Evolutionary conservation across 2,113 vertebrate genomes (phyloP), one percentile per base, ranked within the genome.

Genomic region (Atlantisia rogersi): DNA sequence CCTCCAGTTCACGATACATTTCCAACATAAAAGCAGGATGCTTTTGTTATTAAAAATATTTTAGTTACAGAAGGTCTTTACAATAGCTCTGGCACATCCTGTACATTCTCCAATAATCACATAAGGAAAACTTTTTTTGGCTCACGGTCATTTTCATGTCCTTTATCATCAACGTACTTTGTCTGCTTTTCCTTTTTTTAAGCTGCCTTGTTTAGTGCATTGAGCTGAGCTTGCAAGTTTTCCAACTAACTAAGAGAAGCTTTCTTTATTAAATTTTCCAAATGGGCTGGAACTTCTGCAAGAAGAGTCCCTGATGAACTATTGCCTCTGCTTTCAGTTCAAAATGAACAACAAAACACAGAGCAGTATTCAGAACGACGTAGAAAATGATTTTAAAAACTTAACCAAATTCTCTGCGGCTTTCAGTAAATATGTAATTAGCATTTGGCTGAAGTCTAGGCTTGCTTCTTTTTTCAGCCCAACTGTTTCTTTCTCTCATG

Each of bases 1-100:
- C 53, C 87, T 80, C 24, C 59, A 56, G 60, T 76, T 88, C 9
- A 12, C 70, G 12, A 68, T 83, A 56, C 16, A 4, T 59, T 95
- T 92, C 86, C 56, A 94, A 92, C 84, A 94, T 92, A 82, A 96
- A 97, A 96, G 86, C 90, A 95, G 92, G 78, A 96, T 80, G 93
- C 90, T 92, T 94, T 92, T 95, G 71, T 92, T 93, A 91, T 83
- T 75, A 95, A 95, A 88, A 95, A 85, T 95, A 86, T 87, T 97
- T 95, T 82, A 88, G 94, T 92, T 96, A 95, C 52, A 94, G 64
- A 84, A 96, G 92, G 77, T 55, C 71, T 94, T 95, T 88, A 95
- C 94, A 97, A 97, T 85, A 92, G 83, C 74, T 90, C 92, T 86
- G 83, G 84, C 84, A 91, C 59, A 58, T 96, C 95, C 94, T 91